These are phyloP conservation scores for Lacerta agilis DNA, from an alignment of 2,797 vertebrate species.

Conservation along the genomic window DNA sequence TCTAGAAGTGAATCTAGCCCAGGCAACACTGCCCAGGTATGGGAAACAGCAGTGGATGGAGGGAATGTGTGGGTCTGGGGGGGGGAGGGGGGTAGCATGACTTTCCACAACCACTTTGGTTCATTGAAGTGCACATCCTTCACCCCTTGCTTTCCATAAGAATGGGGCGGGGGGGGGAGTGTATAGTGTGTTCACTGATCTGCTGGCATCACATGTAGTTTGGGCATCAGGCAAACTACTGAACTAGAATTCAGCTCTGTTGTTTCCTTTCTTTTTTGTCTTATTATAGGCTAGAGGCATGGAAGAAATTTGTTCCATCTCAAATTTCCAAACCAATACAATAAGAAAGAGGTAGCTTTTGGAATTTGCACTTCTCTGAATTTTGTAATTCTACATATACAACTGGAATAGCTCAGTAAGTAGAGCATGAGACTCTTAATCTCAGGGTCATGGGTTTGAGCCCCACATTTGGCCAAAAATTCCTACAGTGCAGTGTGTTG, in stretches of 20 bases:
- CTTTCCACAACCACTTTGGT: background rate
- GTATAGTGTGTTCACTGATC: background rate
- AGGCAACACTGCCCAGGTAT: fast-evolving
- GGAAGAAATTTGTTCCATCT: too few relatives aligned
- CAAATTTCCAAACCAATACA: too few relatives aligned
- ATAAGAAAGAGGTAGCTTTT: too few relatives aligned
- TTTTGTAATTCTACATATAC: too few relatives aligned
- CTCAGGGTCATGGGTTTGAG: too few relatives aligned
- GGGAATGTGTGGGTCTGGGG: background rate
- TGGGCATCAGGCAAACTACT: background rate
- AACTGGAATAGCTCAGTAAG: too few relatives aligned
- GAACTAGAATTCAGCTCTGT: background rate
- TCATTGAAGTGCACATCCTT: background rate
- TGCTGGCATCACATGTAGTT: background rate
- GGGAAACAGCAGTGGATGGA: too few relatives aligned
- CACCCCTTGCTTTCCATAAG: background rate
- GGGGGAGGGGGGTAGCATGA: too few relatives aligned
- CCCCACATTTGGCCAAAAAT: too few relatives aligned
- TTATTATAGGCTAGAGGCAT: background rate
- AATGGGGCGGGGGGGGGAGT: background rate
- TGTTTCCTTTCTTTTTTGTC: conserved; percentile 1
- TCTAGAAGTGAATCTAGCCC: background rate
- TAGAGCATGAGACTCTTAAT: too few relatives aligned
- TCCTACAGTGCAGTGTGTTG: too few relatives aligned
- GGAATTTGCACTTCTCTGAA: too few relatives aligned